Percentiles rank a stretch among this genome's conserved stretches.
Evolutionary conservation across 2,888 invertebrate genomes (phyloP).

Genomic region (Acrobasis repandana): DNA sequence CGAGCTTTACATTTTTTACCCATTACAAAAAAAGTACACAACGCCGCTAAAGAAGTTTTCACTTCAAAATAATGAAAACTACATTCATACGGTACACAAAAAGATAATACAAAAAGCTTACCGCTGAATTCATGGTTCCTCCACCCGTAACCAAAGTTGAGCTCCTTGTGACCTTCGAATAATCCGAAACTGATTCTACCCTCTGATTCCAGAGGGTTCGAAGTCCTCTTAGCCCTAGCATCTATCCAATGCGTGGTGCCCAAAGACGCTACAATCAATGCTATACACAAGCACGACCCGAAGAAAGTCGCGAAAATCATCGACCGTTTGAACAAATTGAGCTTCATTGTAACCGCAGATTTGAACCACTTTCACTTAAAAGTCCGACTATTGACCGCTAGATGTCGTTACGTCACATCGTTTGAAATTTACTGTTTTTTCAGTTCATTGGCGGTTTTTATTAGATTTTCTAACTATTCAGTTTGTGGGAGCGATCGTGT

Average conservation of each 20-base stretch:
- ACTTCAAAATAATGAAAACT: too few species aligned
- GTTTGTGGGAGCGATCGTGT: constrained; percentile 46
- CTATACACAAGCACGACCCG: constrained; percentile 89
- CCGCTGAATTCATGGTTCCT: constrained; percentile 90
- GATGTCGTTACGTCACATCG: constrained; percentile 73
- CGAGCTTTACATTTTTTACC: too few species aligned
- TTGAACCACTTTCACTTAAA: constrained; percentile 41
- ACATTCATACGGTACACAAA: neutral
- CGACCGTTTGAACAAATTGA: constrained; percentile 88
- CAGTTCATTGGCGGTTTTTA: constrained; percentile 40
- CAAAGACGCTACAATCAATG: constrained; percentile 90
- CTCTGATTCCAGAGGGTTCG: constrained; percentile 86
- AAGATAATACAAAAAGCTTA: constrained; percentile 63
- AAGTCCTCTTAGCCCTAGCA: constrained; percentile 86
- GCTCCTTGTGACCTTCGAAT: constrained; percentile 91
- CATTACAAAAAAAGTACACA: too few species aligned
- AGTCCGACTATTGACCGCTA: constrained; percentile 52
- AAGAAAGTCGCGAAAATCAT: constrained; percentile 93
- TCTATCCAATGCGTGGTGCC: constrained; percentile 93
- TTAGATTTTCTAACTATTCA: constrained; percentile 59
- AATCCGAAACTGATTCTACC: constrained; percentile 93
- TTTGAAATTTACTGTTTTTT: constrained; percentile 29
- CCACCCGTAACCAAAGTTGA: constrained; percentile 91
- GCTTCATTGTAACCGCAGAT: constrained; percentile 62
- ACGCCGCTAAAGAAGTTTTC: too few species aligned